phyloP scores from a whole-genome alignment of 2,888 invertebrate genomes.

The Oegoconia quadripuncta region DNA sequence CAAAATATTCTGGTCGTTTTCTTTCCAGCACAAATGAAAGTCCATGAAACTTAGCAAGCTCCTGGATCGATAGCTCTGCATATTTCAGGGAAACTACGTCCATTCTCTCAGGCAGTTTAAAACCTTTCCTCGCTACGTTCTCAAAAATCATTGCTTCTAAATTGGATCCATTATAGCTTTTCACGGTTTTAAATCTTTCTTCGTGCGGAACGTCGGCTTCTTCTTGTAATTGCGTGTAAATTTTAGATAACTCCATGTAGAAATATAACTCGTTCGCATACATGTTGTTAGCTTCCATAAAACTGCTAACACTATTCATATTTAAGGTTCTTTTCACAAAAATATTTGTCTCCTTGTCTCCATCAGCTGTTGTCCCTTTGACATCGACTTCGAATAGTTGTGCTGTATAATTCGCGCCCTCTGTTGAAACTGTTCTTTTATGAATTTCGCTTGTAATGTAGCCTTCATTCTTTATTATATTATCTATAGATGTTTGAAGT shows the following conservation, averaged over 20 bases:
- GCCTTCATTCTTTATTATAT: constrained; percentile 28
- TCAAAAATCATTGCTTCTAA: constrained; percentile 43
- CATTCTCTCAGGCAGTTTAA: constrained; percentile 29
- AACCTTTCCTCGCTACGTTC: constrained; percentile 40
- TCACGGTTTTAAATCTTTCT: constrained; percentile 37
- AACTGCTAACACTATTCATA: constrained; percentile 24
- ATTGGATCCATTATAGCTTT: constrained; percentile 34
- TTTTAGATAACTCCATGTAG: constrained; percentile 38
- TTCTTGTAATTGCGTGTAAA: constrained; percentile 38
- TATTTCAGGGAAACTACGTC: constrained; percentile 28
- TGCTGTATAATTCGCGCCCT: constrained; percentile 41
- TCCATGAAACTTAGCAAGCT: constrained; percentile 40
- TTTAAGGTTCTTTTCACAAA: constrained; percentile 46
- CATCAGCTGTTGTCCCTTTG: constrained; percentile 28
- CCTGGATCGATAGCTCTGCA: constrained; percentile 29
- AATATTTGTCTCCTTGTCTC: constrained; percentile 32
- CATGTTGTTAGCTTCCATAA: constrained; percentile 34
- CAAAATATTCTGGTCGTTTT: constrained; percentile 28
- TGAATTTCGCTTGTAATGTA: constrained; percentile 26
- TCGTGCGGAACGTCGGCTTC: constrained; percentile 32
- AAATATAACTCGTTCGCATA: constrained; percentile 40
- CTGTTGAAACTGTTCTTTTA: constrained; percentile 28
- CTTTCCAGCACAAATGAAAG: constrained; percentile 33
- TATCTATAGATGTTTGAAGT: constrained; percentile 14
- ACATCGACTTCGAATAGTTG: constrained; percentile 37